A percentile compares a stretch with the other conserved stretches of the same genome.
phyloP scores from a whole-genome alignment of 2,113 vertebrate species.

The Echinops telfairi region DNA sequence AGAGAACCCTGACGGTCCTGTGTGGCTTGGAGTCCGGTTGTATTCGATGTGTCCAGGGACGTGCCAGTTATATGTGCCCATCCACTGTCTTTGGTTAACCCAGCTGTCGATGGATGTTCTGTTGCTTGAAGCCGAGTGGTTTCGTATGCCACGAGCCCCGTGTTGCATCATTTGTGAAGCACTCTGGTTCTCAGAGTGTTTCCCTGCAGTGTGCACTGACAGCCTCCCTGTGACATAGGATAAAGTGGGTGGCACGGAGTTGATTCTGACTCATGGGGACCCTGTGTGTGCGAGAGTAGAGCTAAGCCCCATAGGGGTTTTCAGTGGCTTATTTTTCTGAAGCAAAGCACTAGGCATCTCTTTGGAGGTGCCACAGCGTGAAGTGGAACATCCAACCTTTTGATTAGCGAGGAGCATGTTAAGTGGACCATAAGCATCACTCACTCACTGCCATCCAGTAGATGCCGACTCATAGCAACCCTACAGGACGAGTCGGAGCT shows the following conservation, averaged over 20 bases:
- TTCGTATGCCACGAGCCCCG: background rate
- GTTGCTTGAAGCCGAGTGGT: conserved; percentile 8
- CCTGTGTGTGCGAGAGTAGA: background rate
- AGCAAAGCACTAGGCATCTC: background rate
- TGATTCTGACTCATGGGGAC: background rate
- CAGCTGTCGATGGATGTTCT: background rate
- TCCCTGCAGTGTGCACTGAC: background rate
- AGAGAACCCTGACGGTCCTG: background rate
- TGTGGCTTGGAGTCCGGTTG: background rate
- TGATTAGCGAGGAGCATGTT: background rate
- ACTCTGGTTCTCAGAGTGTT: background rate
- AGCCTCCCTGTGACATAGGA: background rate
- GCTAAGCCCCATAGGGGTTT: background rate
- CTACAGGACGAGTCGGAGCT: no score
- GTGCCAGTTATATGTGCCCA: background rate
- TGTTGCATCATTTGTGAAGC: background rate
- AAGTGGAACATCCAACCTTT: background rate
- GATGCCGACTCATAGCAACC: no score
- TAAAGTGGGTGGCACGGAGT: background rate
- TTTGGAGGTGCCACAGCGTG: background rate
- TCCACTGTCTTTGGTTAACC: background rate
- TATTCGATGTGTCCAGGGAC: background rate
- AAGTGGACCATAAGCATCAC: background rate
- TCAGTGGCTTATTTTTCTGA: background rate
- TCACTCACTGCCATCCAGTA: no score